Base-by-base conservation (phyloP, 2,113 vertebrate genomes). In the Melospiza georgiana region DNA sequence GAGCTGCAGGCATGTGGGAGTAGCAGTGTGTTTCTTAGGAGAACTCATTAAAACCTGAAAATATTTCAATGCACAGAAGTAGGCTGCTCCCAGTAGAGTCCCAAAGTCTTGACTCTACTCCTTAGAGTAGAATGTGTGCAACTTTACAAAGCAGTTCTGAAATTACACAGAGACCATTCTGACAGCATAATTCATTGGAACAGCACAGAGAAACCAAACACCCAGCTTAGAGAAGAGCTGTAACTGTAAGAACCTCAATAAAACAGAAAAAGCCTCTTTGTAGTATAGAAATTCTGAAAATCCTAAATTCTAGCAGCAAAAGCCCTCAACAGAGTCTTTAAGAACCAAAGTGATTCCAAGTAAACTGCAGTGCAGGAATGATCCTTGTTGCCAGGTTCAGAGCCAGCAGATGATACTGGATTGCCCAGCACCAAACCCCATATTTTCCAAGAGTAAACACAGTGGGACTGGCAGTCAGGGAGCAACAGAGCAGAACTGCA, bases 71-170 rank as follows among this genome's bases (percentile, higher is more conserved):
- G 27, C 9, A 48, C n/a, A n/a, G 4, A 71, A 48, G 24, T 4
- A 77, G 33, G 33, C 55, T 46, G 48, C 31, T 78, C 66, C 49
- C 31, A 57, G 33, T 9, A 44, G 44, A 44, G 44, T 20, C 43
- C 43, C 43, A 44, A 44, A 44, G 18, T 19, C 18, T 44, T 4
- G 18, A 44, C 18, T 44, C 43, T 44, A 49, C 11, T 3, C 28
- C 54, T 69, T 22, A 30, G 6, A 68, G 31, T 0, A n/a, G 44
- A 57, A 43, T 0, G 1, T 2, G 0, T 18, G 12, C 30, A 75
- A 49, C 39, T 71, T 83, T 3, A 46, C 61, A 37, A 91, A 57
- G 41, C 15, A 5, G 3, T 10, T 84, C 46, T 58, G 58, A 72
- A 87, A 39, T 67, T 30, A 69, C 0, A 31, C 0, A 31, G 31